Percentiles rank a stretch among this genome's conserved stretches.
Evolutionary conservation across 2,797 vertebrate genomes (phyloP).

Genomic region (Cichlasoma orientale): DNA sequence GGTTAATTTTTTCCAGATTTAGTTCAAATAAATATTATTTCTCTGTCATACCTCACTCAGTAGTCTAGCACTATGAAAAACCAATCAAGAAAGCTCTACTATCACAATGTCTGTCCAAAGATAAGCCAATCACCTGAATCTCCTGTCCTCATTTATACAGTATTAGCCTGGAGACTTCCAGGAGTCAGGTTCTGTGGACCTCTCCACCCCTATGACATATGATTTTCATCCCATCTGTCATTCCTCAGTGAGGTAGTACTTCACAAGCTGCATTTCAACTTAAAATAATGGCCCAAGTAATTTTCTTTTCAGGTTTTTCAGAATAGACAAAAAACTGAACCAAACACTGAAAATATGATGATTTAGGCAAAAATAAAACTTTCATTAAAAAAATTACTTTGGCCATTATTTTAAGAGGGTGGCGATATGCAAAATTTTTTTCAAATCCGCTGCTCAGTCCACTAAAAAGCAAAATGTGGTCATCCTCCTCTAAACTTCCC

Average conservation of each 20-base stretch:
- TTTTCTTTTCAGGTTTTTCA: no score
- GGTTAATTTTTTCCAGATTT: constrained; percentile 38
- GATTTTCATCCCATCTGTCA: no score
- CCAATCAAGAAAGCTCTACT: background rate
- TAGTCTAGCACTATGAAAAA: background rate
- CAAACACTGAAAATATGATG: no score
- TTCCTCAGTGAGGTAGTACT: background rate
- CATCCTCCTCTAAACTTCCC: background rate
- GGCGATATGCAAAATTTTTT: background rate
- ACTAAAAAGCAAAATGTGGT: background rate
- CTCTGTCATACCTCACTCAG: background rate
- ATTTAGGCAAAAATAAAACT: no score
- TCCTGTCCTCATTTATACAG: no score
- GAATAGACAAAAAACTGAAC: no score
- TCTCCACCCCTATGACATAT: no score
- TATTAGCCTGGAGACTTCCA: no score
- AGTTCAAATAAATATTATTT: constrained; percentile 36
- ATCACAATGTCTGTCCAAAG: background rate
- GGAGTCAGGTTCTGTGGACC: no score
- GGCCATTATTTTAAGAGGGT: no score
- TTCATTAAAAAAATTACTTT: no score
- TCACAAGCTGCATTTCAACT: background rate
- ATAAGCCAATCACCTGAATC: background rate
- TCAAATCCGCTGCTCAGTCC: background rate
- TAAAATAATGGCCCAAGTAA: no score